Base-by-base conservation (phyloP, 2,888 invertebrate genomes). In the Entomobrya multifasciata region DNA sequence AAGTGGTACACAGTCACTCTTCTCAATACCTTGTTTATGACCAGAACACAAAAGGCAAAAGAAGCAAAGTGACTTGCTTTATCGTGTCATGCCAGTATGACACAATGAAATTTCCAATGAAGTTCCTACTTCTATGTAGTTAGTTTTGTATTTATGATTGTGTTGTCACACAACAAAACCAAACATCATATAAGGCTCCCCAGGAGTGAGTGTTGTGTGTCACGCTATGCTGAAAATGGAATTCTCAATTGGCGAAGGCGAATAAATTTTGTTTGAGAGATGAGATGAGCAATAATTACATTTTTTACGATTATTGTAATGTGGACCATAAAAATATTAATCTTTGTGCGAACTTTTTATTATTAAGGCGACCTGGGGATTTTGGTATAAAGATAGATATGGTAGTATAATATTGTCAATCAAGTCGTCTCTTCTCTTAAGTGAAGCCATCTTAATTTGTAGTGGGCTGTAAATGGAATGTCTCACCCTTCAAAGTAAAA, bases 21-120 rank as follows among this genome's bases (percentile, higher is more conserved):
- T 74, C 57, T 60, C 57, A 77, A 77, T 60, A 77, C 60, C 77
- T 60, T 77, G 60, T 77, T 77, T 77, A 60, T 44, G 57, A 57
- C 22, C 44, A 22, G 17, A 49, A 49, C 72, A 72, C 72, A 72
- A 72, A 20, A 49, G 25, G 27, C 49, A 27, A 49, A 72, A 57
- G 25, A 49, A n/a, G 49, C n/a, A 49, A 49, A 44, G 67, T 67
- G 67, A 67, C 44, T 67, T 67, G 67, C 67, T 67, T 67, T 67
- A 44, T 67, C 67, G 41, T 67, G 67, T 67, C 67, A 67, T 67
- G 72, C 49, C 52, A 72, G 52, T 52, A 25, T 72, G 72, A 72
- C 72, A 72, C 72, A 72, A 49, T 27, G 15, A 52, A 27, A 52
- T 52, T 72, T 49, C 49, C 49, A 49, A 20, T 10, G 27, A 27